These are phyloP conservation scores for Harpagoxenus sublaevis DNA, from an alignment of 2,888 invertebrate species.

Conservation along the genomic window DNA sequence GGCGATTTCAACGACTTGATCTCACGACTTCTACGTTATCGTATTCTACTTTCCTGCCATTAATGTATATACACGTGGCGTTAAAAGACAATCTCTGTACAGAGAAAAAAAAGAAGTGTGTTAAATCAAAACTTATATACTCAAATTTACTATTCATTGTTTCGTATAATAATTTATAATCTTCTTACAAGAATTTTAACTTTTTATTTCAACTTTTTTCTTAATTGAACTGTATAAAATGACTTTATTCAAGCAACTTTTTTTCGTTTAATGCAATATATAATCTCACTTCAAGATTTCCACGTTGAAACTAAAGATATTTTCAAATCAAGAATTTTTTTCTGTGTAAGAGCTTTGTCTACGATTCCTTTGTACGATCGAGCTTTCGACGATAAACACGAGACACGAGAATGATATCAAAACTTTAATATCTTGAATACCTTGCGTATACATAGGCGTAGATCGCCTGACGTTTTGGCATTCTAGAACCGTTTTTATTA, in stretches of 20 bases:
- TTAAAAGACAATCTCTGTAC: neutral
- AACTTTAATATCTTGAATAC: neutral
- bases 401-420: neutral
- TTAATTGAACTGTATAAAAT: too few relatives aligned
- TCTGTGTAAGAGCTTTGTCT: neutral
- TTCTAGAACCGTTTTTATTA: conserved; percentile 40
- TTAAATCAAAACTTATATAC: too few relatives aligned
- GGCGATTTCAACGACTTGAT: neutral
- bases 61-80: neutral
- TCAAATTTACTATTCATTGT: too few relatives aligned
- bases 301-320: too few relatives aligned
- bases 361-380: neutral
- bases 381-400: neutral
- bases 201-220: too few relatives aligned
- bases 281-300: too few relatives aligned
- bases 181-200: too few relatives aligned
- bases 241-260: too few relatives aligned
- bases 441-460: neutral
- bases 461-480: conserved; percentile 29
- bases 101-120: too few relatives aligned
- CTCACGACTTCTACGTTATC: neutral
- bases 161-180: too few relatives aligned
- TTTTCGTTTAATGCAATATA: too few relatives aligned
- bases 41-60: neutral
- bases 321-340: too few relatives aligned